Base-by-base conservation (phyloP, 64 coral and sea anemone genomes). In the Catalaphyllia jardinei region DNA sequence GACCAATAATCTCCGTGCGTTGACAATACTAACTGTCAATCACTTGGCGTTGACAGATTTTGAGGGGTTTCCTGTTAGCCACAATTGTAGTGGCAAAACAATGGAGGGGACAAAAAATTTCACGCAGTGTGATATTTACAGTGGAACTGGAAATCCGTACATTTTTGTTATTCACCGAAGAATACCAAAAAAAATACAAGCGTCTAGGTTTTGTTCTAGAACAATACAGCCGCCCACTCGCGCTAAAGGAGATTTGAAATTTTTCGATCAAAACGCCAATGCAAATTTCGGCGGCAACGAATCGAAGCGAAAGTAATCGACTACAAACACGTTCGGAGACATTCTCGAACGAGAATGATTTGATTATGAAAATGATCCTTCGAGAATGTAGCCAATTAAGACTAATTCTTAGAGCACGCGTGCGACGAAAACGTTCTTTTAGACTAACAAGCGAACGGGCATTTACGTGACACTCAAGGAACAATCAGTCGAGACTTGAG, bases 31-130 rank as follows among this genome's bases (percentile, higher is more conserved):
- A 60, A 55, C 73, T 92, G 90, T 72, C 90, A 92, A 87, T 92
- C 90, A 92, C 25, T 77, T 67, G 49, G 22, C 73, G 54, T 87
- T 92, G 83, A 92, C 83, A 87, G 75, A 84, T 87, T 86, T 87
- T 79, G 16, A 92, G 90, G 90, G 90, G 90, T 92, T 92, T 92
- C 80, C 90, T 86, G 75, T 87, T 79, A 87, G 33, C 22, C 76
- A 50, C 81, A 83, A 83, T 67, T 30, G 60, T 22, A 83, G 77
- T 79, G 20, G 61, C 13, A n/a, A 83, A 85, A 85, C 62, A 85
- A 85, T 85, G 29, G 62, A 24, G 61, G 20, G 31, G 22, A 85
- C 81, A 65, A 65, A 85, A 25, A 51, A 71, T 71, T 69, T 85
- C 81, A 85, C 60, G 81, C 81, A 25, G 81, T 51, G 81, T 25